Conservation (phyloP, 2,888 invertebrate genomes). For the Griposia aprilina region DNA sequence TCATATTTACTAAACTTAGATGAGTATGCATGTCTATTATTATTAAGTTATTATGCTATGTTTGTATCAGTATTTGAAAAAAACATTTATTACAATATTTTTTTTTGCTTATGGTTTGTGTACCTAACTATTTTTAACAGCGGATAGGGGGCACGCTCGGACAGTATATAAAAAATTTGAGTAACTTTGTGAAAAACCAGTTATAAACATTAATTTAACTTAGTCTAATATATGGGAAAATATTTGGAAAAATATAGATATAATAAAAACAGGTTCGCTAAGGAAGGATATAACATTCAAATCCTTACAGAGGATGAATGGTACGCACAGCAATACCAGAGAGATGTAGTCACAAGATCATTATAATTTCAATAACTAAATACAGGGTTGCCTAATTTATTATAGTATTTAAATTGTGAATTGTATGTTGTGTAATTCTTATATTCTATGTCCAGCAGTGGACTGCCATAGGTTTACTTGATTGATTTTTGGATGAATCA, state of each 20-base stretch:
- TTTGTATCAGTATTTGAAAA: not conserved
- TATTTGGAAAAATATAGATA: not conserved
- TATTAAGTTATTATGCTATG: not conserved
- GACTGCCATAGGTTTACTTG: too few relatives aligned
- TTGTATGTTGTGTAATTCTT: not conserved
- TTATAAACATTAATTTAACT: not conserved
- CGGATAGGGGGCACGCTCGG: too few relatives aligned
- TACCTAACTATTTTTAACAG: not conserved
- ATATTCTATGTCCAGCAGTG: not conserved
- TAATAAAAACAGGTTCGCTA: not conserved
- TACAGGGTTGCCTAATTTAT: not conserved
- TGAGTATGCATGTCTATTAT: not conserved
- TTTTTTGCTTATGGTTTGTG: not conserved
- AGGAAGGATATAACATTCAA: not conserved
- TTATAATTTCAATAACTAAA: not conserved
- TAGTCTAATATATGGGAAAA: not conserved
- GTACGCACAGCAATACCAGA: not conserved
- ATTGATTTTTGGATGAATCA: not conserved
- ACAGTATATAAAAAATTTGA: not conserved
- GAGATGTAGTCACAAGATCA: not conserved
- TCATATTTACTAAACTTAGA: not conserved
- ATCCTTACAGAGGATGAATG: not conserved
- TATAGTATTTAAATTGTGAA: not conserved
- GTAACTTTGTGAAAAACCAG: not conserved
- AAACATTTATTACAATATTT: not conserved